Evolutionary conservation across 1,140 invertebrate genomes (phyloP).

Genomic region (Bilobella aurantiaca): DNA sequence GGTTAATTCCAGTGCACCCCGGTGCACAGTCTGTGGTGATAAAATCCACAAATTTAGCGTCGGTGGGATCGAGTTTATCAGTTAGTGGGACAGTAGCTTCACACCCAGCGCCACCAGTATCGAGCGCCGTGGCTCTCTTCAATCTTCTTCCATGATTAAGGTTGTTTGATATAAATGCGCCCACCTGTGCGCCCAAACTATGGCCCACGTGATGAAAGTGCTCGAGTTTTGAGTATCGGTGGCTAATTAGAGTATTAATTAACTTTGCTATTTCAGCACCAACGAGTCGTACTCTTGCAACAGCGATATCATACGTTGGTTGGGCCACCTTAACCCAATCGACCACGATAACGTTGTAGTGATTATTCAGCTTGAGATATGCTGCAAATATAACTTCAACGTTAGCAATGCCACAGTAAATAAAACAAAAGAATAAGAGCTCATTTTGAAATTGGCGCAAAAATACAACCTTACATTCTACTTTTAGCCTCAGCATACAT

Average conservation of each 20-base stretch:
- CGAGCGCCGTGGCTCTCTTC: conserved; percentile 46
- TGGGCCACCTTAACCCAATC: not conserved
- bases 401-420: not conserved
- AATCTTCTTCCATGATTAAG: not conserved
- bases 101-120: conserved; percentile 65
- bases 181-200: conserved; percentile 21
- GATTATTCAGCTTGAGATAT: conserved; percentile 43
- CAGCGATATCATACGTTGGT: not conserved
- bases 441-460: too few relatives aligned
- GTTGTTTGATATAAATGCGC: conserved; percentile 15
- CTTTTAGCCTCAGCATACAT: too few relatives aligned
- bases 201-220: conserved; percentile 18
- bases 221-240: not conserved
- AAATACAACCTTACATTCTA: too few relatives aligned
- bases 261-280: not conserved
- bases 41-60: conserved; percentile 64
- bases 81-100: conserved; percentile 40
- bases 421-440: not conserved
- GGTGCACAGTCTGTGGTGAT: conserved; percentile 51
- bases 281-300: not conserved
- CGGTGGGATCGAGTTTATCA: conserved; percentile 50
- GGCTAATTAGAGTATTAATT: not conserved
- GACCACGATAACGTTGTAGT: conserved; percentile 38
- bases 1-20: not conserved
- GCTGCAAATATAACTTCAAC: conserved; percentile 38